Evolutionary conservation across 2,113 vertebrate genomes (phyloP).

Genomic region (Dasyprocta punctata): DNA sequence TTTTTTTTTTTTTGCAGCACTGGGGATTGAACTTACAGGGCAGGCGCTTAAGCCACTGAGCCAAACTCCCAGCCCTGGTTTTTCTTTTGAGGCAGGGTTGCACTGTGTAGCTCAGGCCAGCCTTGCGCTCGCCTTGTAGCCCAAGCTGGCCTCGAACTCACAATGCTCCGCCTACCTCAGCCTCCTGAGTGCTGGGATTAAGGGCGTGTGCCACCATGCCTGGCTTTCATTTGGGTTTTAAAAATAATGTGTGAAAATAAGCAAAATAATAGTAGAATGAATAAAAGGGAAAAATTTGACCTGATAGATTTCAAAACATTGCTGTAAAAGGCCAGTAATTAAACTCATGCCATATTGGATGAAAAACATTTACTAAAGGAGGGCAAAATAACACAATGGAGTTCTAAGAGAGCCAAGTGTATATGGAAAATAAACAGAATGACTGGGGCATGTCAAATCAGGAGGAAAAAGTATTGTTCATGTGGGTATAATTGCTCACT

Average conservation of each 20-base stretch:
- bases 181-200: too few species aligned
- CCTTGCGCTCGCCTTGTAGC: too few species aligned
- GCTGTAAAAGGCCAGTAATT: neutral
- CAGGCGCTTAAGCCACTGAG: too few species aligned
- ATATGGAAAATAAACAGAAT: neutral
- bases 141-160: too few species aligned
- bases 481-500: neutral
- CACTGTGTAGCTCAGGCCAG: too few species aligned
- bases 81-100: too few species aligned
- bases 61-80: too few species aligned
- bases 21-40: too few species aligned
- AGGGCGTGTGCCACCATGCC: too few species aligned
- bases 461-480: neutral
- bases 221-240: neutral
- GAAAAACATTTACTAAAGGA: neutral
- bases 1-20: too few species aligned
- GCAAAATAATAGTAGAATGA: neutral
- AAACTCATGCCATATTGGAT: neutral
- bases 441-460: neutral
- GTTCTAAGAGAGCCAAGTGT: neutral
- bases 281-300: neutral
- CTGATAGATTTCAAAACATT: neutral
- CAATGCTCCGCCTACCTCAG: too few species aligned
- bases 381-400: neutral
- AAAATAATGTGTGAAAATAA: neutral